A percentile compares a stretch with the other conserved stretches of the same genome.
Evolutionary conservation across 2,797 vertebrate genomes (phyloP).

Genomic region (Amazona finschi): DNA sequence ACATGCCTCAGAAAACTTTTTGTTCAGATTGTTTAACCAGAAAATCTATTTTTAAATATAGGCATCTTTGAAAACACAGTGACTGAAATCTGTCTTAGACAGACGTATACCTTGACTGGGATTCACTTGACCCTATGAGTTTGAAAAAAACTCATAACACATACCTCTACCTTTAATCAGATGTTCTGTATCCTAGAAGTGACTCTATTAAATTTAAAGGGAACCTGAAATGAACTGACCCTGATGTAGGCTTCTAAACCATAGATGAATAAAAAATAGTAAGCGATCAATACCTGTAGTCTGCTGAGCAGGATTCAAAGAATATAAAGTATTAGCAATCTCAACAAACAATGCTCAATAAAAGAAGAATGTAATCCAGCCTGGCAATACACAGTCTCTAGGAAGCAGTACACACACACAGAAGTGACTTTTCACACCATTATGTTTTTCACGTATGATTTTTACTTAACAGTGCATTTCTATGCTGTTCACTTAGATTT

Average conservation of each 20-base stretch:
- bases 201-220: neutral
- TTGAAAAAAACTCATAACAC: neutral
- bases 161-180: neutral
- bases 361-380: neutral
- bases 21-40: neutral
- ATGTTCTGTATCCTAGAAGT: neutral
- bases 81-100: neutral
- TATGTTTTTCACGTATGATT: neutral
- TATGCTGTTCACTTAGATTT: neutral
- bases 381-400: neutral
- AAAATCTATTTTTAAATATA: neutral
- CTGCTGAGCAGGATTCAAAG: neutral
- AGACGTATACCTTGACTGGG: neutral
- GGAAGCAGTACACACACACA: neutral
- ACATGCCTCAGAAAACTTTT: neutral
- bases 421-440: neutral
- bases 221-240: neutral
- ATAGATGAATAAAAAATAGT: neutral
- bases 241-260: neutral
- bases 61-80: neutral
- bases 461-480: neutral
- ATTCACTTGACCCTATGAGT: neutral
- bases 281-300: neutral
- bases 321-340: neutral
- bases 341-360: neutral